Base-by-base conservation (phyloP, 2,113 vertebrate genomes). In the Garra rufa region DNA sequence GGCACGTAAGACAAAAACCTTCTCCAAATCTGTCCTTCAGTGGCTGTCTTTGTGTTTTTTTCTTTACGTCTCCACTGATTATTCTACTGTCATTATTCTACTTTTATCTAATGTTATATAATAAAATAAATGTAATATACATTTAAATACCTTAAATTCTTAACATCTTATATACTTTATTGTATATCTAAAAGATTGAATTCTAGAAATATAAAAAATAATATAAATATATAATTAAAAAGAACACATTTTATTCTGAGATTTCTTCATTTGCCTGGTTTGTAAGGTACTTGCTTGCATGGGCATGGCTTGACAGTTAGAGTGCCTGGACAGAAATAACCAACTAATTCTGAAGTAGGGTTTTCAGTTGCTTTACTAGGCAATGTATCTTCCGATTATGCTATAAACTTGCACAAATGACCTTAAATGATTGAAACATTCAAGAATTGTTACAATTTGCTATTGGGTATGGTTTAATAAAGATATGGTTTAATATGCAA, bases 1-100 rank as follows among this genome's bases (percentile, higher is more conserved):
- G 92, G 95, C 96, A 94, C 93, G 98, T 99, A 95, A 99, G 98
- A 97, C 94, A 92, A 9, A 92, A 9, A 70, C 84, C 82, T 88
- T 86, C 83, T 81, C 41, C 50, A n/a, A 34, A 50, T 76, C 19
- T 63, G 15, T 57, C 46, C 46, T 55, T 55, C 65, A 30, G 43
- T 55, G 30, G 21, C 8, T 52, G 9, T 26, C 41, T 75, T 57
- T 85, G 21, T 65, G 19, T 70, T 57, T 52, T 52, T 55, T 74
- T 28, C 71, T 9, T 74, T 3, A 50, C 14, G 14, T 75, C 24
- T 50, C 14, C 26, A 28, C 1, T 75, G 15, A 48, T 75, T 34
- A 34, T 34, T 34, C 34, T 34, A 34, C 34, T 15, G 15, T 19
- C n/a, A 74, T 8, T 14, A 46, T 9, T 38, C 9, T 48, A 9